Conservation (phyloP, 92 coral and sea anemone species). For the Epizoanthus scotinus region DNA sequence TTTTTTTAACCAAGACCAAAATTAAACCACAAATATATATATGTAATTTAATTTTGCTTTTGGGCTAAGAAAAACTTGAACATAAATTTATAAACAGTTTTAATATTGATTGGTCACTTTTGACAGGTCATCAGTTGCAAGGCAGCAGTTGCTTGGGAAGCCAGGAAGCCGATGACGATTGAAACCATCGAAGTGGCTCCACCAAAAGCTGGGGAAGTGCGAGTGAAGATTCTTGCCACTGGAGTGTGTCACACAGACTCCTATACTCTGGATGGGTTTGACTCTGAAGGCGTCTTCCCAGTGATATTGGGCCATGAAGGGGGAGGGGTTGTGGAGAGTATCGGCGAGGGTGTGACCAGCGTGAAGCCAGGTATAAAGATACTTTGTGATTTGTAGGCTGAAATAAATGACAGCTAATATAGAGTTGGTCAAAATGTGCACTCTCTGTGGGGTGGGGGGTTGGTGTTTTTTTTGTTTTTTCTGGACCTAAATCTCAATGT, state of each 20-base stretch:
- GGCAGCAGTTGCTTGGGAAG: slow-evolving; percentile 97
- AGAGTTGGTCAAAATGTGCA: too few relatives aligned
- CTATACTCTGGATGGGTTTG: slow-evolving; percentile 75
- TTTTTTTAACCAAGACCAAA: too few relatives aligned
- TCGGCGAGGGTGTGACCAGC: slow-evolving; percentile 89
- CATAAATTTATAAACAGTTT: background rate
- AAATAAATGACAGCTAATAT: too few relatives aligned
- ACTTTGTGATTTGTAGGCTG: too few relatives aligned
- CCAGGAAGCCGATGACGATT: slow-evolving; percentile 77
- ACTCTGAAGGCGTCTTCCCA: slow-evolving; percentile 86
- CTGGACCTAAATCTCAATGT: too few relatives aligned
- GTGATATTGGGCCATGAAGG: slow-evolving; percentile 96
- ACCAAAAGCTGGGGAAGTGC: slow-evolving; percentile 90
- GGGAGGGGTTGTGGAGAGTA: slow-evolving; percentile 96
- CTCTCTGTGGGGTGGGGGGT: too few relatives aligned
- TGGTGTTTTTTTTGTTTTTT: too few relatives aligned
- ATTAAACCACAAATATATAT: too few relatives aligned
- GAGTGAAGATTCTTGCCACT: slow-evolving; percentile 84
- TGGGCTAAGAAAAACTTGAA: too few relatives aligned
- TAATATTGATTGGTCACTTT: background rate
- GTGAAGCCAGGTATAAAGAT: slow-evolving; percentile 85
- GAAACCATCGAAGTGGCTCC: slow-evolving; percentile 92
- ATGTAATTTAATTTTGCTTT: too few relatives aligned
- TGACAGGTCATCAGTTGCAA: slow-evolving; percentile 76
- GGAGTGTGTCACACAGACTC: slow-evolving; percentile 98